Percentiles rank a stretch among this genome's conserved stretches.
Evolutionary conservation across 53 echinoderm and acorn worm genomes (phyloP).

Genomic region (Luidia sarsii): DNA sequence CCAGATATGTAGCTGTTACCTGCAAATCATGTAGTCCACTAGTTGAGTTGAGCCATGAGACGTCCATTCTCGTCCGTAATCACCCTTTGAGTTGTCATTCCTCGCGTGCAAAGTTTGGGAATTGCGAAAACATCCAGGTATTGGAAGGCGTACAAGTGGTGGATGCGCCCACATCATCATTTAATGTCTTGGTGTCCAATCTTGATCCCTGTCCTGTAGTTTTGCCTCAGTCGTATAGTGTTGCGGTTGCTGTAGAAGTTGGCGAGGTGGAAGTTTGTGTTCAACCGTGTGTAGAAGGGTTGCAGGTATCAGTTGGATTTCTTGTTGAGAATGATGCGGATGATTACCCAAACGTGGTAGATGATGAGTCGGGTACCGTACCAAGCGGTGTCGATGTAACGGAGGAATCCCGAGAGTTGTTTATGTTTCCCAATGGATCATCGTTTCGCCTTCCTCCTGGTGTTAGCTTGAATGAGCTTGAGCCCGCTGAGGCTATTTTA

Average conservation of each 20-base stretch:
- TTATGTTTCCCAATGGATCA: not conserved
- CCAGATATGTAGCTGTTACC: constrained; percentile 12
- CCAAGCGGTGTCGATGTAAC: not conserved
- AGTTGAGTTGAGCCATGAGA: not conserved
- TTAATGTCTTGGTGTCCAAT: not conserved
- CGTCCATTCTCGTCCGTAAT: not conserved
- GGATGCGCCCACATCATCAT: not conserved
- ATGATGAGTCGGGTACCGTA: constrained; percentile 8
- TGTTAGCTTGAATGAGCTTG: constrained; percentile 12
- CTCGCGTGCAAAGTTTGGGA: not conserved
- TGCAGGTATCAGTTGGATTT: constrained; percentile 13
- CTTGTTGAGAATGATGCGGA: not conserved
- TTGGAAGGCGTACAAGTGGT: not conserved
- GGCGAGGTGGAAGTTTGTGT: not conserved
- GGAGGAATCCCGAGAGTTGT: not conserved
- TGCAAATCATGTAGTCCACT: not conserved
- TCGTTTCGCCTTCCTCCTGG: constrained; percentile 18
- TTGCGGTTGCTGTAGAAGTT: constrained; percentile 4
- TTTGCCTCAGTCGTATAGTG: not conserved
- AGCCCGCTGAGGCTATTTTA: not conserved
- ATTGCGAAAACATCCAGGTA: not conserved
- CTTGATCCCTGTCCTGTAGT: not conserved
- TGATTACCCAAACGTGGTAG: not conserved
- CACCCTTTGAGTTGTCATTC: not conserved
- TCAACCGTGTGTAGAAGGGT: not conserved